A percentile compares a stretch with the other conserved stretches of the same genome.
Conservation (phyloP, 2,888 invertebrate genomes). For the Chrysopilus asiliformis region DNA sequence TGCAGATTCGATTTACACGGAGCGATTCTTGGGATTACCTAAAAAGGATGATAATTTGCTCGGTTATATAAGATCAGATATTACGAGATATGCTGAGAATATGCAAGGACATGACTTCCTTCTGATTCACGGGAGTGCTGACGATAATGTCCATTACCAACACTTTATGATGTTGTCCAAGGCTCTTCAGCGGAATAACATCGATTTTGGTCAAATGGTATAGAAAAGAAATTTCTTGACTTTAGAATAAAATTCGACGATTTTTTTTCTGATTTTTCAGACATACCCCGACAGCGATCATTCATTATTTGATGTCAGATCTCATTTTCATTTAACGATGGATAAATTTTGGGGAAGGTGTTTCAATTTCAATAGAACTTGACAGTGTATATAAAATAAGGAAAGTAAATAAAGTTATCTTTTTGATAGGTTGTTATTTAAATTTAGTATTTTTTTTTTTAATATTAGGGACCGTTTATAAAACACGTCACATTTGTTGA, state of each 20-base stretch:
- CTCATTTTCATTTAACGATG: conserved; percentile 79
- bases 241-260: too few relatives aligned
- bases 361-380: too few relatives aligned
- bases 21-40: conserved; percentile 89
- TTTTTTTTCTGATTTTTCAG: too few relatives aligned
- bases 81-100: conserved; percentile 53
- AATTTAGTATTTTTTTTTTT: too few relatives aligned
- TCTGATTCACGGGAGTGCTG: conserved; percentile 86
- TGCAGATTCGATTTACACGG: conserved; percentile 91
- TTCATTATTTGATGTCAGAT: conserved; percentile 63
- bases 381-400: too few relatives aligned
- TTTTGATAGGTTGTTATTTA: too few relatives aligned
- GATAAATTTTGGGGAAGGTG: conserved; percentile 60
- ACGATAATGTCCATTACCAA: conserved; percentile 96
- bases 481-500: too few relatives aligned
- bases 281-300: conserved; percentile 92
- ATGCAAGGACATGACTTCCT: conserved; percentile 66
- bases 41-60: conserved; percentile 50
- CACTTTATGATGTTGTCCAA: conserved; percentile 87
- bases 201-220: conserved; percentile 87
- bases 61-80: conserved; percentile 63
- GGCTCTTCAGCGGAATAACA: conserved; percentile 68
- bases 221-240: too few relatives aligned
- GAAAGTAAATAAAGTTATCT: too few relatives aligned
- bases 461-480: too few relatives aligned